phyloP scores from a whole-genome alignment of 2,888 invertebrate species.

The Galerucella pusilla region DNA sequence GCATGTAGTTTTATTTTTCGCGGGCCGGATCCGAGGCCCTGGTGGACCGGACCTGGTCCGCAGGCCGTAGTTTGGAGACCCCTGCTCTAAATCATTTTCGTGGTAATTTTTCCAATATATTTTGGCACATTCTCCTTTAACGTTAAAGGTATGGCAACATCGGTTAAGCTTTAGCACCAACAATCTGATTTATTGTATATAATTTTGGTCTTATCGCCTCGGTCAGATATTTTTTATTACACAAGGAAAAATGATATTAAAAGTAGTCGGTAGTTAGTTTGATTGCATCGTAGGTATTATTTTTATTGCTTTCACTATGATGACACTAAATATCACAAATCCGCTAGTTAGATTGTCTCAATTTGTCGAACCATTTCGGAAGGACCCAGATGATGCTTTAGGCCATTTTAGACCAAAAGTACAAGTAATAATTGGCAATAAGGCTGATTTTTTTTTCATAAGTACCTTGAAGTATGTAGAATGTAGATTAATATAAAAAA shows the following conservation, averaged over 20 bases:
- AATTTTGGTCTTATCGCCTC: constrained; percentile 33
- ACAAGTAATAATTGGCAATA: too few relatives aligned
- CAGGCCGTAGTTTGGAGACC: too few relatives aligned
- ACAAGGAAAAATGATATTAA: constrained; percentile 30
- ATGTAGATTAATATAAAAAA: too few relatives aligned
- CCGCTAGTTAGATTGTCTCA: constrained; percentile 19
- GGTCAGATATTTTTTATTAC: constrained; percentile 32
- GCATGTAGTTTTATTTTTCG: too few relatives aligned
- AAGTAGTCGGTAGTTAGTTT: constrained; percentile 25
- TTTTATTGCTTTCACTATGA: constrained; percentile 20
- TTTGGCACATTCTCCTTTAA: too few relatives aligned
- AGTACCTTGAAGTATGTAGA: too few relatives aligned
- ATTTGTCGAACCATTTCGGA: not conserved
- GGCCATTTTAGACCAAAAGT: too few relatives aligned
- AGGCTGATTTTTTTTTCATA: too few relatives aligned
- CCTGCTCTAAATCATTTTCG: too few relatives aligned
- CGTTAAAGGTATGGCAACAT: constrained; percentile 11
- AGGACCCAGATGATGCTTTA: not conserved
- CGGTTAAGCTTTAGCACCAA: constrained; percentile 20
- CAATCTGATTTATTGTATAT: constrained; percentile 38
- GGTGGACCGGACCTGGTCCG: too few relatives aligned
- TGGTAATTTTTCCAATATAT: too few relatives aligned
- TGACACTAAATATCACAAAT: constrained; percentile 22
- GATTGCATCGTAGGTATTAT: constrained; percentile 18
- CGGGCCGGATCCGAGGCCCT: too few relatives aligned